Evolutionary conservation across 2,797 vertebrate genomes (phyloP), one percentile per base, ranked within the genome.

Genomic region (Centroberyx gerrardi): DNA sequence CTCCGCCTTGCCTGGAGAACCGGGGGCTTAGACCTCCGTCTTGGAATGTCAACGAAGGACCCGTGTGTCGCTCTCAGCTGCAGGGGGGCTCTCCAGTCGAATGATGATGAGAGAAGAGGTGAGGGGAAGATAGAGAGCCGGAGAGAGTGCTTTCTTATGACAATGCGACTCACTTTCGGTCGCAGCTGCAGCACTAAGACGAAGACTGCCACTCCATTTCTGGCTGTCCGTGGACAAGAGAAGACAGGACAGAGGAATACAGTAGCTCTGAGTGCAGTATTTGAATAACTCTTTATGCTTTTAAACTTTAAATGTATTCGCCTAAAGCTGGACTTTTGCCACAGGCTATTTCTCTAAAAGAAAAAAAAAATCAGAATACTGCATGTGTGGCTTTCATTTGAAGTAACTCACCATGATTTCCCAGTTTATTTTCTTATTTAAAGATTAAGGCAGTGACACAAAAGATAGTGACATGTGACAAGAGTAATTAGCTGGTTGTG

Each of bases 1-100:
- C 75, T 72, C 36, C 82, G 78, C 87, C 22, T 44, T 58, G 72
- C 70, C 64, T 17, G 0, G 52, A 83, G 83, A 86, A 72, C 72
- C 31, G 56, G 65, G 66, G 63, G 56, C 65, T 68, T 52, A 7
- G 64, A 74, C 78, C 71, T 75, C 68, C 62, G 63, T 18, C 28
- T 46, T 61, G 48, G 88, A 91, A 91, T 91, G 82, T 84, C 90
- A 93, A 84, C 40, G 63, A 73, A 63, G 76, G 75, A 64, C 54
- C 59, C 10, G n/a, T 38, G 72, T 74, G 81, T 76, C 22, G 48
- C 78, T 74, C 71, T 77, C 76, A 78, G 82, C 87, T 83, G 72
- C 75, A 55, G 70, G 82, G 75, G 48, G 66, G 74, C 84, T 65
- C 71, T 64, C 67, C 76, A 59, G 64, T 78, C 55, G 75, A 86